phyloP scores from a whole-genome alignment of 2,113 vertebrate species.

The Piprites chloris region DNA sequence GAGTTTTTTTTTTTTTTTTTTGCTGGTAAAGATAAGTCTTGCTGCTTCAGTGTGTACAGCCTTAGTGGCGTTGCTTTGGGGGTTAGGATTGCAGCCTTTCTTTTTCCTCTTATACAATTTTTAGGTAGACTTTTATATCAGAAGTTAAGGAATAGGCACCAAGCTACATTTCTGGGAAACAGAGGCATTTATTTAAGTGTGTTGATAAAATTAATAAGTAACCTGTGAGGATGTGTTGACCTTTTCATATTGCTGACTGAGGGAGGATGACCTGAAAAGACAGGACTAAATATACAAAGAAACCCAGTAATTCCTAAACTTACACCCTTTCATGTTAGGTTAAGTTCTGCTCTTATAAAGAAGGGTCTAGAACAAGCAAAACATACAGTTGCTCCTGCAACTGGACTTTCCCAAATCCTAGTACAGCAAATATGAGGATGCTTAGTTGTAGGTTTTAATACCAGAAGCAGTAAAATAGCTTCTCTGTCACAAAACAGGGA shows the following conservation, averaged over 20 bases:
- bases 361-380: neutral
- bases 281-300: neutral
- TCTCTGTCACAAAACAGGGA: neutral
- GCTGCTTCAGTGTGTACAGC: neutral
- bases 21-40: neutral
- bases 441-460: neutral
- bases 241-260: neutral
- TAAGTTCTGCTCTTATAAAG: neutral
- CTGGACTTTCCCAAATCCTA: neutral
- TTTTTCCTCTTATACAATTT: neutral
- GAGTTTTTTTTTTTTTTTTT: neutral
- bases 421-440: neutral
- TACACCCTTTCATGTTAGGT: fast-evolving
- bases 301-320: neutral
- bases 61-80: neutral
- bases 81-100: neutral
- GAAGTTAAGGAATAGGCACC: neutral
- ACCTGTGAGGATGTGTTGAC: neutral
- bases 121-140: neutral
- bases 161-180: neutral
- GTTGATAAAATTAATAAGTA: neutral
- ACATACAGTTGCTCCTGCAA: neutral
- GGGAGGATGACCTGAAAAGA: neutral
- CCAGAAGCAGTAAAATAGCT: neutral
- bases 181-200: neutral